phyloP scores from a whole-genome alignment of 2,113 vertebrate species.

The Sakesphorus luctuosus region DNA sequence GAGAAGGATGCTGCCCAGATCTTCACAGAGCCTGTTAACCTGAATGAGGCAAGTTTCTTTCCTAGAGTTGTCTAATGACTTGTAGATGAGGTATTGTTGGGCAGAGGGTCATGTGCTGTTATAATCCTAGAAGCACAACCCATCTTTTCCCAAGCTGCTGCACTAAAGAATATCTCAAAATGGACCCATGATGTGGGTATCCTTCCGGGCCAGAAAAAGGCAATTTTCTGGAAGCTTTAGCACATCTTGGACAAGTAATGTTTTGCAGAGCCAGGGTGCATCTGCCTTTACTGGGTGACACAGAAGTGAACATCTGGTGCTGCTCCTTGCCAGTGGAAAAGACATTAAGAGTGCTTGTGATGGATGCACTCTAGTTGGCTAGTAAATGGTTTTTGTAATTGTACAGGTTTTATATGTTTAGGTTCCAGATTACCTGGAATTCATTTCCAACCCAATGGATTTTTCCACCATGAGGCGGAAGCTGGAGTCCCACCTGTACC shows the following conservation, averaged over 20 bases:
- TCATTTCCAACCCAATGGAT: conserved; percentile 97
- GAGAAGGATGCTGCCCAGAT: conserved; percentile 94
- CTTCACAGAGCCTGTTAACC: conserved; percentile 90
- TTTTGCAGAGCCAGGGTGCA: not conserved
- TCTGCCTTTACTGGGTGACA: not conserved
- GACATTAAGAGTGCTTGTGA: conserved; percentile 60
- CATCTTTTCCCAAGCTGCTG: not conserved
- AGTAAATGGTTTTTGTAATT: conserved; percentile 87
- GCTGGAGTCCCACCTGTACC: conserved; percentile 91
- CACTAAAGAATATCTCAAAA: not conserved
- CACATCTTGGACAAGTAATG: not conserved
- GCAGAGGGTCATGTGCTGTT: not conserved
- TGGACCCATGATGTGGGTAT: not conserved
- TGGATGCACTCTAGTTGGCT: conserved; percentile 77
- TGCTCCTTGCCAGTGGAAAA: conserved; percentile 34
- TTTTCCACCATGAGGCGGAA: conserved; percentile 96
- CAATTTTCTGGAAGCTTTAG: not conserved
- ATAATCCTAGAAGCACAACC: not conserved
- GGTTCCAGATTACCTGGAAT: conserved; percentile 99
- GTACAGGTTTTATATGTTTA: conserved; percentile 88
- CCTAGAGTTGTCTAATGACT: not conserved
- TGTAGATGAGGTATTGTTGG: not conserved
- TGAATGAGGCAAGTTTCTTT: conserved; percentile 87
- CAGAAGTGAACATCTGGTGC: not conserved
- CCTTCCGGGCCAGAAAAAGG: not conserved